phyloP scores from a whole-genome alignment of 2,888 invertebrate genomes.

The Tipula vernalis region DNA sequence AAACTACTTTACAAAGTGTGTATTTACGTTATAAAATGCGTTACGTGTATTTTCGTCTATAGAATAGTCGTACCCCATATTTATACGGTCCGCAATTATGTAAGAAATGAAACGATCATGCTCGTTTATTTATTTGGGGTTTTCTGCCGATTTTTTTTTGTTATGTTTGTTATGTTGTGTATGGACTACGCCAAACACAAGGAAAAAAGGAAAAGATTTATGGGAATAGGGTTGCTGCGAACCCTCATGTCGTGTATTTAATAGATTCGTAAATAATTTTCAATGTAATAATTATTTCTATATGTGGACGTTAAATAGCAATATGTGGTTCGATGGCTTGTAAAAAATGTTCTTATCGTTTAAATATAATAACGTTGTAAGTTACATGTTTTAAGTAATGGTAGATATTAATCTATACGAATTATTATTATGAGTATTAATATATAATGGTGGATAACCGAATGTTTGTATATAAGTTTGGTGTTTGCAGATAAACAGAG shows the following conservation, averaged over 20 bases:
- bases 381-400: no score
- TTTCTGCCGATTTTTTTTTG: background rate
- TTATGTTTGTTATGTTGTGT: background rate
- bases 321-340: background rate
- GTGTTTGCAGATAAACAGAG: no score
- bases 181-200: background rate
- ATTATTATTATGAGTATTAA: no score
- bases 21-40: background rate
- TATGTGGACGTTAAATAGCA: background rate
- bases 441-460: no score
- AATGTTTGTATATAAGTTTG: no score
- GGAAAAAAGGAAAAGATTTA: background rate
- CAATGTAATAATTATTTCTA: background rate
- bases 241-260: background rate
- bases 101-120: background rate
- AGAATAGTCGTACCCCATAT: background rate
- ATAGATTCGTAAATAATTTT: background rate
- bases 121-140: background rate
- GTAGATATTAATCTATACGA: no score
- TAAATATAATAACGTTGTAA: no score
- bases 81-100: background rate
- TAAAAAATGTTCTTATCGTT: background rate
- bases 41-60: background rate
- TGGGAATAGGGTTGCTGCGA: background rate
- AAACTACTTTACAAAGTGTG: background rate